Conservation (phyloP, 1,140 invertebrate species). For the Saccostrea echinata region DNA sequence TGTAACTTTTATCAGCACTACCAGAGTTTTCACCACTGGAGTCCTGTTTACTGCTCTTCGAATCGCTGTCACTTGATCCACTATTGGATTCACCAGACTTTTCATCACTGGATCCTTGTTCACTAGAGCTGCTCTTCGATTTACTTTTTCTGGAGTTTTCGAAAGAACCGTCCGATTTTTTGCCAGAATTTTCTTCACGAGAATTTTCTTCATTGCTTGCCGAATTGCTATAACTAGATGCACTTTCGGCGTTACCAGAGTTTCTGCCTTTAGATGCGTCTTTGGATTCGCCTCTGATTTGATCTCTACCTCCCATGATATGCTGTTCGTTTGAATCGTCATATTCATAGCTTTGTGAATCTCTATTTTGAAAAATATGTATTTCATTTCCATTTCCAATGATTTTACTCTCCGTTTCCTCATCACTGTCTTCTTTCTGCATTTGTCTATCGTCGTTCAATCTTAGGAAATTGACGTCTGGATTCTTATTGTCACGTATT, state of each 20-base stretch:
- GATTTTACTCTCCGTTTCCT: neutral
- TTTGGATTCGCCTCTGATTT: neutral
- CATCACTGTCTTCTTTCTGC: neutral
- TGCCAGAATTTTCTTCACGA: neutral
- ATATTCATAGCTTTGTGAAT: neutral
- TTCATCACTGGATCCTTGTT: neutral
- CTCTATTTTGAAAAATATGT: neutral
- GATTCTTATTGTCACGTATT: neutral
- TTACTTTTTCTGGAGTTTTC: neutral
- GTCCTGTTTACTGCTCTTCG: neutral
- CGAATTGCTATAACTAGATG: neutral
- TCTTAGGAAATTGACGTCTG: neutral
- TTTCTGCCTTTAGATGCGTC: neutral
- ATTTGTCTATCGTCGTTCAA: neutral
- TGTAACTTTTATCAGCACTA: neutral
- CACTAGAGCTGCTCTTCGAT: too few species aligned
- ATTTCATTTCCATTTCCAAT: too few species aligned
- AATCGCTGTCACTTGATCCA: neutral
- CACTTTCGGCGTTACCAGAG: neutral
- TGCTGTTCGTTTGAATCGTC: neutral
- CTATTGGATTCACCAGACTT: neutral
- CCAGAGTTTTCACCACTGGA: neutral
- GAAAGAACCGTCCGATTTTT: neutral
- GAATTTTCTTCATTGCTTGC: neutral
- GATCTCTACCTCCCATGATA: neutral